Evolutionary conservation across 2,888 invertebrate species (phyloP).

Genomic region (Leucozona laternaria): DNA sequence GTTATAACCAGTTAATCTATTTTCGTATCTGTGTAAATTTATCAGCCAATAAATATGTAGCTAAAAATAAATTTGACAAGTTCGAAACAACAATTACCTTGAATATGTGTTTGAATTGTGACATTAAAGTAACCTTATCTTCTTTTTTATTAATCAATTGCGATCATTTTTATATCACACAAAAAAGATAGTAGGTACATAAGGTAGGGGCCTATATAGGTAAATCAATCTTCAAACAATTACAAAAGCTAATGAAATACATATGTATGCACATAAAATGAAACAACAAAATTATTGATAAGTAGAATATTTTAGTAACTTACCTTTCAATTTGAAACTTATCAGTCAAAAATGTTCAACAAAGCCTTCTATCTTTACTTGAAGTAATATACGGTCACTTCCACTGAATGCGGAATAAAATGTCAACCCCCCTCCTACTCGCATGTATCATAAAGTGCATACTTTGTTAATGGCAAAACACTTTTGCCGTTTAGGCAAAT

Average conservation of each 20-base stretch:
- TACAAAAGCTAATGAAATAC: neutral
- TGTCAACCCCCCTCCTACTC: neutral
- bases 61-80: slow-evolving; percentile 26
- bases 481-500: neutral
- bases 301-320: neutral
- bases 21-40: neutral
- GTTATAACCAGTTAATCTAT: neutral
- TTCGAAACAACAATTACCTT: neutral
- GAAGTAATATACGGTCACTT: neutral
- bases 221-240: slow-evolving; percentile 2
- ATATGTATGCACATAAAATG: neutral
- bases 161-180: neutral
- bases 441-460: too few relatives aligned
- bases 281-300: neutral
- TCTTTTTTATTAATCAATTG: neutral
- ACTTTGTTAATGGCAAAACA: too few relatives aligned
- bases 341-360: slow-evolving; percentile 10
- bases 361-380: slow-evolving; percentile 8
- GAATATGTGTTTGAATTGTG: neutral
- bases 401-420: neutral
- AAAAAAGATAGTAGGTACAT: neutral
- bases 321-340: neutral
- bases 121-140: slow-evolving; percentile 6
- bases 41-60: neutral
- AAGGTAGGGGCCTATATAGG: too few relatives aligned